Evolutionary conservation across 2,113 vertebrate genomes (phyloP).

Genomic region (Phalacrocorax pelagicus): DNA sequence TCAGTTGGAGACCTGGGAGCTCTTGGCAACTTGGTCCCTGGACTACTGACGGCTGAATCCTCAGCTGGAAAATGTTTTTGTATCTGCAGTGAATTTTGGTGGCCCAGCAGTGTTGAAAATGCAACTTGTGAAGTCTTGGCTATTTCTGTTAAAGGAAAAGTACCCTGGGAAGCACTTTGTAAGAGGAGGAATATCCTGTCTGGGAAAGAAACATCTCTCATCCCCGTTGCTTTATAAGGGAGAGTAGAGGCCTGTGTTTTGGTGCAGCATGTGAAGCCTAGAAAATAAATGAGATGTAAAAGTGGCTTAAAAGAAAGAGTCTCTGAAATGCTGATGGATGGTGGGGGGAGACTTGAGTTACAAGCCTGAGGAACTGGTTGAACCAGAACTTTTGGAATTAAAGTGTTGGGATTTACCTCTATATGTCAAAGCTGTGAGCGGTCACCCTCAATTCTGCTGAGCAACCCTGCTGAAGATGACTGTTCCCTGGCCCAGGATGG

Average conservation of each 20-base stretch:
- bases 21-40: background rate
- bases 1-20: background rate
- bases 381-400: background rate
- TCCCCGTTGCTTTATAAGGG: background rate
- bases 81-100: background rate
- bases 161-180: background rate
- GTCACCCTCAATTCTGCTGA: constrained; percentile 16
- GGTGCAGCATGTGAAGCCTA: background rate
- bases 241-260: background rate
- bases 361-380: background rate
- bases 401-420: background rate
- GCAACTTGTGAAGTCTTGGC: background rate
- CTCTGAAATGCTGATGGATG: background rate
- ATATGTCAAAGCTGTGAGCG: background rate
- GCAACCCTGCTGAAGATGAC: background rate
- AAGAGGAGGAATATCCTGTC: background rate
- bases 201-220: background rate
- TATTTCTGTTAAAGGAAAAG: constrained; percentile 9
- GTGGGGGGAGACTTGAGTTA: background rate
- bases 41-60: background rate
- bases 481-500: background rate
- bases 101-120: background rate
- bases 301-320: background rate
- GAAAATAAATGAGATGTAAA: background rate
- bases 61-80: background rate